These are phyloP conservation scores for Menidia menidia DNA, from an alignment of 2,797 vertebrate species.

Conservation along the genomic window DNA sequence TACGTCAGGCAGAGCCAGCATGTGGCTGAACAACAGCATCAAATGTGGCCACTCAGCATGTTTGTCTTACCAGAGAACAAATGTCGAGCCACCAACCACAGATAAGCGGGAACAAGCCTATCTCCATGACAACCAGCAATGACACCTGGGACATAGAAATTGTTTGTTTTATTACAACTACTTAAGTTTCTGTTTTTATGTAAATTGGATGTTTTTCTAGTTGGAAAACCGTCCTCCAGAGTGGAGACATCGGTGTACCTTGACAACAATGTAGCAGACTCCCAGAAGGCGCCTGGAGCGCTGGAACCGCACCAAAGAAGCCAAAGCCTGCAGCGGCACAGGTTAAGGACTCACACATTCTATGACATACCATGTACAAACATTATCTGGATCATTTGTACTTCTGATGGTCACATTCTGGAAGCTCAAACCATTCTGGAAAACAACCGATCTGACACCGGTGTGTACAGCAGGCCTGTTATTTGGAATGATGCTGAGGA, in stretches of 20 bases:
- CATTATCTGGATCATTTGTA: background rate
- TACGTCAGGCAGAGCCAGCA: background rate
- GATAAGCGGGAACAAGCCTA: constrained; percentile 96
- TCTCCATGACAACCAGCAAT: constrained; percentile 95
- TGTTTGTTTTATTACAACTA: too few relatives aligned
- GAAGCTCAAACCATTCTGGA: background rate
- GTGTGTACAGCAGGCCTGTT: too few relatives aligned
- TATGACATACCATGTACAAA: background rate
- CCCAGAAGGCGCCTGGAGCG: constrained; percentile 92
- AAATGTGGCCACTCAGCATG: background rate
- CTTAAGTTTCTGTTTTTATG: constrained; percentile 16
- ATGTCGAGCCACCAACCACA: constrained; percentile 99
- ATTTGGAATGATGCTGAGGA: constrained; percentile 79
- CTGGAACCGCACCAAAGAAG: constrained; percentile 93
- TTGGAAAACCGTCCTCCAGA: constrained; percentile 2
- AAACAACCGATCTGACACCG: background rate
- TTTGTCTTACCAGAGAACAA: constrained; percentile 92
- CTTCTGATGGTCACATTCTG: background rate
- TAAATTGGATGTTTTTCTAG: constrained; percentile 12
- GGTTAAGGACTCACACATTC: constrained; percentile 80
- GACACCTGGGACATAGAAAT: constrained; percentile 85
- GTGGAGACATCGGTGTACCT: constrained; percentile 82
- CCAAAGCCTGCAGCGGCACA: constrained; percentile 79
- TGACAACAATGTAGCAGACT: constrained; percentile 97
- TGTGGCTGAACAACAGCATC: background rate